Base-by-base conservation (phyloP, 2,113 vertebrate species). In the Phainopepla nitens region DNA sequence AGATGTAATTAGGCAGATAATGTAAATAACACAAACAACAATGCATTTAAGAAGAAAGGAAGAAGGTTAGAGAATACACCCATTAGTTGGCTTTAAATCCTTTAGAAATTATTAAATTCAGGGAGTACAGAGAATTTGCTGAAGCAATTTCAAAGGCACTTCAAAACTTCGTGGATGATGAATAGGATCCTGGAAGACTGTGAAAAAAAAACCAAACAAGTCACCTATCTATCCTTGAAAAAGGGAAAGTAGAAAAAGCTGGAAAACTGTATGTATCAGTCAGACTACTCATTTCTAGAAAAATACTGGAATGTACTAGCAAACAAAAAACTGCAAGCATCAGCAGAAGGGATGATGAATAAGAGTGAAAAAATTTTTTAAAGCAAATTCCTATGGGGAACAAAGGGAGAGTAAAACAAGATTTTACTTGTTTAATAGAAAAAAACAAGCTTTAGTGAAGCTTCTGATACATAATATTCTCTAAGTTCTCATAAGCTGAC, bases 61-160 rank as follows among this genome's bases (percentile, higher is more conserved):
- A 87, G 44, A 2, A 4, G 2, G 14, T 33, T 75, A 68, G 22
- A 62, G 29, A 92, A 79, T 21, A 56, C 21, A 90, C 23, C 33
- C 13, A 18, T 21, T 75, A 73, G 11, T 35, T 62, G 21, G 29
- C 49, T 87, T 85, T 71, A 93, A 85, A 92, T 65, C 7, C 68
- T 27, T 28, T 56, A 45, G 57, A 87, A 49, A 71, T 22, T 29
- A 71, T 35, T 11, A 90, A 85, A 85, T 79, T 58, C 49, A 64
- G 7, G 5, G 16, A 82, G 18, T 24, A 39, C 0, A 71, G 27
- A 79, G 27, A 79, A 94, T 51, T 82, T 88, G 53, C 35, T 60
- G 66, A 92, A 88, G 62, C 33, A 66, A 35, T 75, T 94, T 93
- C 86, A 76, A 41, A 92, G 57, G 53, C 28, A 60, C 21, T 93